A percentile compares a stretch with the other conserved stretches of the same genome.
phyloP scores from a whole-genome alignment of 2,797 vertebrate genomes.

The Gymnothorax javanicus region DNA sequence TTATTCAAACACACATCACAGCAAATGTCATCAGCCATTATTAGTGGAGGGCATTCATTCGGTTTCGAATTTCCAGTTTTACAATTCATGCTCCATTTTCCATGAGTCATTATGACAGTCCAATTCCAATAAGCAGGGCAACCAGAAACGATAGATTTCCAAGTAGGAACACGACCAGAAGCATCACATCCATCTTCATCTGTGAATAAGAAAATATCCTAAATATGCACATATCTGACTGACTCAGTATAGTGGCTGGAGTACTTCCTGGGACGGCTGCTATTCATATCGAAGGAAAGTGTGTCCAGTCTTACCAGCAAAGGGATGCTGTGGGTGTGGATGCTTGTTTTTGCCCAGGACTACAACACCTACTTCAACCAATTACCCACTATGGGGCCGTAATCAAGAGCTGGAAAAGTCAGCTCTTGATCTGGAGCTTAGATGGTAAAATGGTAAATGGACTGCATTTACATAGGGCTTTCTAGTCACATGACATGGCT shows the following conservation, averaged over 20 bases:
- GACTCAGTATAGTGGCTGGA: not conserved
- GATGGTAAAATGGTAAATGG: no score
- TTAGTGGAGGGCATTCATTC: not conserved
- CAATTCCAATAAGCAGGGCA: constrained; percentile 73
- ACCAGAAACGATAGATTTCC: constrained; percentile 74
- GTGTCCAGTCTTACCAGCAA: not conserved
- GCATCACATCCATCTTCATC: constrained; percentile 44
- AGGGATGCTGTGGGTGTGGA: not conserved
- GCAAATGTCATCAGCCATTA: not conserved
- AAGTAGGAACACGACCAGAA: constrained; percentile 59
- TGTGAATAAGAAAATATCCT: constrained; percentile 36
- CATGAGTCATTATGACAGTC: constrained; percentile 43
- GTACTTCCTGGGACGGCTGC: no score
- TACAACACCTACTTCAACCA: no score
- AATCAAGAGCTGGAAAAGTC: no score
- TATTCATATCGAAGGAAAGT: no score
- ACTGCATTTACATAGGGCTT: no score
- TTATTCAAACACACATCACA: not conserved
- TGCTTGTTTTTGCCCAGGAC: no score
- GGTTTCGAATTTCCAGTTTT: not conserved
- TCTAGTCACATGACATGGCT: no score
- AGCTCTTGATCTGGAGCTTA: no score
- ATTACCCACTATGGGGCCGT: no score
- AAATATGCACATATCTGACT: not conserved
- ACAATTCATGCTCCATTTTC: not conserved